Base-by-base conservation (phyloP, 2,888 invertebrate genomes). In the Polydrusus pterygomalis region DNA sequence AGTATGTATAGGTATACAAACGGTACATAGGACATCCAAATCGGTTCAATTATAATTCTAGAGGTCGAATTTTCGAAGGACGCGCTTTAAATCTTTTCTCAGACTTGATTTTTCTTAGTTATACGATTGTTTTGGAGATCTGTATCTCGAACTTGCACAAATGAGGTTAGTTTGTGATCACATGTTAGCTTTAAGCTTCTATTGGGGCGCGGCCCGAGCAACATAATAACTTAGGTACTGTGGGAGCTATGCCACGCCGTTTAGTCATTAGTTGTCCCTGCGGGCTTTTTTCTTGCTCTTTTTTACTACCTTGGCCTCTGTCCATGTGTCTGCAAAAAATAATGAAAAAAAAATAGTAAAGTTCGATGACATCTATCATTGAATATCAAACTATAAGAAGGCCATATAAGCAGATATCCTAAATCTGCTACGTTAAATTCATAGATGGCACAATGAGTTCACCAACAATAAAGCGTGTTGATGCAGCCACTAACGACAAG, bases 251-350 rank as follows among this genome's bases (percentile, higher is more conserved):
- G 17, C 69, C 76, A 77, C 43, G 60, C 65, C 79, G 11, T 17
- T 9, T 15, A 7, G 45, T 25, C 45, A 60, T 73, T 86, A 93
- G 88, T 93, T 92, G 84, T 93, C 93, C 85, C 93, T 92, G 84
- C 94, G 92, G 76, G 91, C 91, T 89, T 93, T 94, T 89, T 93
- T 94, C 91, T 94, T 94, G 87, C 91, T 91, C 84, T 94, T 94
- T 87, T 93, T 94, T 70, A 91, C 89, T 75, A 90, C 90, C 86
- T 94, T 94, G 17, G 94, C 91, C 84, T 95, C 94, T 81, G 92
- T 92, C 94, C 94, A 94, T 38, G 91, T 89, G 87, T 94, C 94
- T 93, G 87, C 5, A 86, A 86, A 70, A 79, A 80, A 64, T 5
- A 34, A 34, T 34, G 34, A 30, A 30, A 30, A 30, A 30, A 30